phyloP scores from a whole-genome alignment of 2,797 vertebrate genomes.

The Myotis vivesi region DNA sequence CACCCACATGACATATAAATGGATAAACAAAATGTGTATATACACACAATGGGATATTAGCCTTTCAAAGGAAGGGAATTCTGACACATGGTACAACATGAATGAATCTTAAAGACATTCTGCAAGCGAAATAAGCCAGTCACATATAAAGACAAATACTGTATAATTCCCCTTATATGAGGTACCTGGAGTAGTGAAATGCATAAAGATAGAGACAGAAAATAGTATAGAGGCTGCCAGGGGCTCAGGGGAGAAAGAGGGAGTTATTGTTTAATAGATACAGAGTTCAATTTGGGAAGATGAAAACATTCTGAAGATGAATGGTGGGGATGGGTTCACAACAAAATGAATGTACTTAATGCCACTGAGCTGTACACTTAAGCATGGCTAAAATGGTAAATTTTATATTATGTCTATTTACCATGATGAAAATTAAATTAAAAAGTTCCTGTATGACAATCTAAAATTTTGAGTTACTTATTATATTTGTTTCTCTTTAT shows the following conservation, averaged over 20 bases:
- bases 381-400: neutral
- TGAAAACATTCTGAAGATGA: neutral
- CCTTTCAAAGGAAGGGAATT: neutral
- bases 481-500: neutral
- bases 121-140: constrained; percentile 1
- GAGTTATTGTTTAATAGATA: neutral
- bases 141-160: neutral
- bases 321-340: neutral
- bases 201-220: neutral
- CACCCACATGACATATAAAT: neutral
- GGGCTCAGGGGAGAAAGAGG: neutral
- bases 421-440: neutral
- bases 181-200: neutral
- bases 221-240: neutral
- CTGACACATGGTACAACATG: neutral
- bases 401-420: neutral
- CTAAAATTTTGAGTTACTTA: constrained; percentile 27
- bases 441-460: neutral
- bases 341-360: neutral
- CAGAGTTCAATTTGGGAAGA: constrained; percentile 14
- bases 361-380: neutral
- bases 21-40: neutral
- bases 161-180: neutral
- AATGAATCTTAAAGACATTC: neutral
- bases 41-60: neutral